Evolutionary conservation across 2,113 vertebrate genomes (phyloP).

Genomic region (Melozone crissalis): DNA sequence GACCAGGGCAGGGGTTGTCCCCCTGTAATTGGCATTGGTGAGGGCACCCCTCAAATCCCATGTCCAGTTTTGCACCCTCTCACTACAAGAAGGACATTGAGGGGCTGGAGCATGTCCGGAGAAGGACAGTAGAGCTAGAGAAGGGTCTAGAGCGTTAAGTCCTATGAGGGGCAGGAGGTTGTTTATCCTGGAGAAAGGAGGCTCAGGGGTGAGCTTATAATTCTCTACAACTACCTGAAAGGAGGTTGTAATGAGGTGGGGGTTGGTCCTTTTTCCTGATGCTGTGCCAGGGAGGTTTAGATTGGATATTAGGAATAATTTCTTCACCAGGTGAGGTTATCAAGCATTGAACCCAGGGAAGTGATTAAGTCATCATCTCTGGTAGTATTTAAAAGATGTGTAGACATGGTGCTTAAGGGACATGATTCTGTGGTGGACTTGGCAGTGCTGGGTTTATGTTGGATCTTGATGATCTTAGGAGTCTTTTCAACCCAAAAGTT

Average conservation of each 20-base stretch:
- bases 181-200: background rate
- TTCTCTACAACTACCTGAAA: background rate
- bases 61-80: background rate
- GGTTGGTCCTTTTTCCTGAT: background rate
- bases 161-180: accelerated
- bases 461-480: background rate
- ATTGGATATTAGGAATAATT: background rate
- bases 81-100: background rate
- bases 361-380: background rate
- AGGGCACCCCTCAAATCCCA: accelerated
- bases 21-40: accelerated
- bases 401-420: accelerated
- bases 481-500: background rate
- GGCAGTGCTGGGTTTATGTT: background rate
- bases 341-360: background rate
- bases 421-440: background rate
- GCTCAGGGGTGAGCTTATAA: accelerated
- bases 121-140: accelerated
- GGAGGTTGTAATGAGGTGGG: accelerated
- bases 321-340: background rate
- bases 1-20: accelerated
- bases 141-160: background rate
- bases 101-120: accelerated
- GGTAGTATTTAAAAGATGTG: background rate
- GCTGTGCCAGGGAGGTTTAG: background rate